A percentile compares a stretch with the other conserved stretches of the same genome.
Evolutionary conservation across 1,140 invertebrate genomes (phyloP).

Genomic region (fruit fly (Drosophila melanogaster)): Release_6_plus_ISO1_MT NT_037436.4:2503501-2504000

Average conservation of each 20-base stretch:
- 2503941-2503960: conserved; percentile 13
- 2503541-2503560: conserved; percentile 5
- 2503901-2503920: conserved; percentile 4
- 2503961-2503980: conserved; percentile 12
- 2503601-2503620: conserved; percentile 26
- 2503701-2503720: not conserved
- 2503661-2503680: conserved; percentile 22
- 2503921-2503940: not conserved
- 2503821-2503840: conserved; percentile 65
- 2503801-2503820: conserved; percentile 33
- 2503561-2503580: conserved; percentile 45
- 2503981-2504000: conserved; percentile 6
- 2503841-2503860: conserved; percentile 67
- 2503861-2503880: conserved; percentile 15
- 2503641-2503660: conserved; percentile 5
- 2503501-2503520: conserved; percentile 25
- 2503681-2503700: not conserved
- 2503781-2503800: conserved; percentile 74
- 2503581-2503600: conserved; percentile 56
- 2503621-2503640: conserved; percentile 48
- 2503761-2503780: conserved; percentile 36
- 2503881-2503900: conserved; percentile 8
- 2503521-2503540: not conserved
- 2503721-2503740: conserved; percentile 13
- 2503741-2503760: not conserved